A percentile compares a stretch with the other conserved stretches of the same genome.
Conservation (phyloP, 2,888 invertebrate species). For the Cyclophora punctaria region DNA sequence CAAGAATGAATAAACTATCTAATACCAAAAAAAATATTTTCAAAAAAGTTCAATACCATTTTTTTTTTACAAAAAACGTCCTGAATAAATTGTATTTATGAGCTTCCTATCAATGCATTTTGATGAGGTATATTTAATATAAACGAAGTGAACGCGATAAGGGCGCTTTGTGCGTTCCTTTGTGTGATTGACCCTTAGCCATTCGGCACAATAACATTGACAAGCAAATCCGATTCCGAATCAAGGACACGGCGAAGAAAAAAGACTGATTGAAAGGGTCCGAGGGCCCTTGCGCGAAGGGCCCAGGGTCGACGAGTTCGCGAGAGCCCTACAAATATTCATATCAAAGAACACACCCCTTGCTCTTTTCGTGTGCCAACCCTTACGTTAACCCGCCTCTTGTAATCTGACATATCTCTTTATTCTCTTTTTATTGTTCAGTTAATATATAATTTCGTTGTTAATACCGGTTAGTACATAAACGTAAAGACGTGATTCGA, state of each 20-base stretch:
- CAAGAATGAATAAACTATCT: too few species aligned
- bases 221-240: constrained; percentile 63
- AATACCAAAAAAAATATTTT: too few species aligned
- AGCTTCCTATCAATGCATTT: constrained; percentile 41
- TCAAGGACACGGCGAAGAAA: constrained; percentile 65
- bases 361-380: constrained; percentile 65
- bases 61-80: constrained; percentile 6
- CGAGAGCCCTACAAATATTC: constrained; percentile 46
- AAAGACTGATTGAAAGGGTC: constrained; percentile 55
- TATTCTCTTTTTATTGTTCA: constrained; percentile 9
- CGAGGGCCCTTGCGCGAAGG: constrained; percentile 57
- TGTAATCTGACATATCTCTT: constrained; percentile 12
- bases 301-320: constrained; percentile 35
- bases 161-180: constrained; percentile 34
- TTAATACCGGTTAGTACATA: too few species aligned
- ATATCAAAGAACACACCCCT: constrained; percentile 51
- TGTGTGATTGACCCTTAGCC: constrained; percentile 46
- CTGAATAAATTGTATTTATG: too few species aligned
- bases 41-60: too few species aligned
- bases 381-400: constrained; percentile 48
- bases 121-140: constrained; percentile 42
- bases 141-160: constrained; percentile 52
- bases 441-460: constrained; percentile 5
- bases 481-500: too few species aligned
- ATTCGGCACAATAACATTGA: constrained; percentile 55